Evolutionary conservation across 2,113 vertebrate genomes (phyloP), one percentile per base, ranked within the genome.

Genomic region (Oceanodroma tethys): DNA sequence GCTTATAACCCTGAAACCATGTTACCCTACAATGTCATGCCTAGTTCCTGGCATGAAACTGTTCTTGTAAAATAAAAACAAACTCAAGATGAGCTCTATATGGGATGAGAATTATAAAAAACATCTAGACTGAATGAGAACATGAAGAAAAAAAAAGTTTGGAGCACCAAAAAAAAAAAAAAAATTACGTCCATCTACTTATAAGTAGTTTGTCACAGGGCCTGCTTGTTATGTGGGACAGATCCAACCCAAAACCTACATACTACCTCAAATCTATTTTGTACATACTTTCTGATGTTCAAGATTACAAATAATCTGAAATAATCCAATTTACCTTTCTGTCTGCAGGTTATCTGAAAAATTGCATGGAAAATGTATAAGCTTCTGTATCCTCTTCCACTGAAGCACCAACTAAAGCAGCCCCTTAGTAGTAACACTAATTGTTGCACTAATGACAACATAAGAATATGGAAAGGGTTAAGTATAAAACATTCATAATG

Each of bases 281-380:
- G 38, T 6, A 40, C 16, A 5, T 2, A 21, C 19, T 40, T 91
- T 56, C 22, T 59, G 15, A 58, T 50, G 59, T 42, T 66, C 9
- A 23, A 30, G 9, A 58, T 7, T 11, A 66, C 55, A 81, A 86
- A 52, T 15, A 27, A 59, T 2, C n/a, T 21, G 22, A 86, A 96
- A 60, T 42, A 53, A 86, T n/a, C n/a, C 50, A 36, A 58, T 70
- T 68, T 47, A 86, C 48, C 62, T 73, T 68, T 38, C 45, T 81
- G n/a, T 20, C 68, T 52, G 36, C 34, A 79, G 43, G 65, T 27
- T 75, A 84, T 14, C 48, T 45, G 53, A 86, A 88, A 63, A 79
- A 60, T 0, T 50, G 9, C 67, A 72, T 2, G 22, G 22, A 38
- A 83, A 82, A 73, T 1, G 0, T 25, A 13, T 16, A 5, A 74